Percentiles rank a stretch among this genome's conserved stretches.
phyloP scores from a whole-genome alignment of 2,797 vertebrate genomes.

The Girardinus metallicus region DNA sequence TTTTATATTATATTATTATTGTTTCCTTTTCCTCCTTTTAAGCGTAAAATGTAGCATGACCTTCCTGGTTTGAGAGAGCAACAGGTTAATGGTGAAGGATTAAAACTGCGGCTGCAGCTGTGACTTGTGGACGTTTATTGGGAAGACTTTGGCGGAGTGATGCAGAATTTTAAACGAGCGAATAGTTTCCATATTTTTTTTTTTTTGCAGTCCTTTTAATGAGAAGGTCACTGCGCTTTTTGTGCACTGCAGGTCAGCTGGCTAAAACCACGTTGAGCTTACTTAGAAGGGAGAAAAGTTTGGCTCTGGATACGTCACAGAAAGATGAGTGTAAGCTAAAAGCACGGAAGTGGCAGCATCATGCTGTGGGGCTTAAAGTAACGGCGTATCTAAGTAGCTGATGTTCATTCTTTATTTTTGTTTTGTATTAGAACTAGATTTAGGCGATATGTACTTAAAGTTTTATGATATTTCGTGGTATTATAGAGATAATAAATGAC shows the following conservation, averaged over 20 bases:
- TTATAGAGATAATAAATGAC: too few species aligned
- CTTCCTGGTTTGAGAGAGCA: background rate
- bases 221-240: background rate
- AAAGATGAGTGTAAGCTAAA: background rate
- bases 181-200: background rate
- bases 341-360: background rate
- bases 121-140: background rate
- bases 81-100: background rate
- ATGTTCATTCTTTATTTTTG: background rate
- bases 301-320: background rate
- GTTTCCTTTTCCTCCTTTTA: background rate
- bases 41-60: background rate
- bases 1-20: too few species aligned
- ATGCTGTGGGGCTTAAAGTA: background rate
- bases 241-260: slow-evolving; percentile 1
- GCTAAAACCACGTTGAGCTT: background rate
- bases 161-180: background rate
- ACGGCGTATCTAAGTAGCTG: background rate
- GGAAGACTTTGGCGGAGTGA: background rate
- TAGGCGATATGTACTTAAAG: too few species aligned
- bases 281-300: background rate
- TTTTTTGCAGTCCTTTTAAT: background rate
- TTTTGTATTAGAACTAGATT: background rate
- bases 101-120: background rate
- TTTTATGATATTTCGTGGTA: too few species aligned